Percentiles rank a stretch among this genome's conserved stretches.
phyloP scores from a whole-genome alignment of 2,888 invertebrate genomes.

The Zootermopsis nevadensis region DNA sequence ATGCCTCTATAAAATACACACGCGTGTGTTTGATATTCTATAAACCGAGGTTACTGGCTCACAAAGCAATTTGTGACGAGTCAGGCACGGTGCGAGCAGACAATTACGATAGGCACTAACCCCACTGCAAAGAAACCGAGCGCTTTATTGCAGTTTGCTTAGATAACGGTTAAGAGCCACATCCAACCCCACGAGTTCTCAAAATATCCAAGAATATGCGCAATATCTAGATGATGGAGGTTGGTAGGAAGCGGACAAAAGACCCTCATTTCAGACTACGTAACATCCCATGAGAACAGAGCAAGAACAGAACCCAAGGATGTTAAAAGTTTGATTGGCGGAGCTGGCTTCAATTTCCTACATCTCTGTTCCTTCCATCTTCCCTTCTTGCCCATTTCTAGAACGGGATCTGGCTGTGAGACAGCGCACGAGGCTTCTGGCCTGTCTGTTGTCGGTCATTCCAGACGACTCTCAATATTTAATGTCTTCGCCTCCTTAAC shows the following conservation, averaged over 20 bases:
- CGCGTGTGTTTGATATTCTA: no score
- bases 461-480: no score
- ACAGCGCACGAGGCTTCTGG: no score
- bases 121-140: not conserved
- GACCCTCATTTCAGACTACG: not conserved
- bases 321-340: conserved; percentile 37
- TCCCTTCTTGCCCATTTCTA: not conserved
- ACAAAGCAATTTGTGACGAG: not conserved
- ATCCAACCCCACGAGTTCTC: not conserved
- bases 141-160: not conserved
- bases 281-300: not conserved
- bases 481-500: no score
- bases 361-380: not conserved
- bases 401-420: no score
- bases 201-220: conserved; percentile 14
- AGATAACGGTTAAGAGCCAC: not conserved
- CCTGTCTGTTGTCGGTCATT: no score
- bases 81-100: not conserved
- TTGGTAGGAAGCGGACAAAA: not conserved
- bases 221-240: not conserved
- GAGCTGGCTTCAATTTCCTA: conserved; percentile 17
- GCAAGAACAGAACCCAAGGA: conserved; percentile 1
- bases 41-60: not conserved
- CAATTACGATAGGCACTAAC: conserved; percentile 26
- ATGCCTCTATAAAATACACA: no score